Base-by-base conservation (phyloP, 2,113 vertebrate species). In the Damaliscus lunatus region DNA sequence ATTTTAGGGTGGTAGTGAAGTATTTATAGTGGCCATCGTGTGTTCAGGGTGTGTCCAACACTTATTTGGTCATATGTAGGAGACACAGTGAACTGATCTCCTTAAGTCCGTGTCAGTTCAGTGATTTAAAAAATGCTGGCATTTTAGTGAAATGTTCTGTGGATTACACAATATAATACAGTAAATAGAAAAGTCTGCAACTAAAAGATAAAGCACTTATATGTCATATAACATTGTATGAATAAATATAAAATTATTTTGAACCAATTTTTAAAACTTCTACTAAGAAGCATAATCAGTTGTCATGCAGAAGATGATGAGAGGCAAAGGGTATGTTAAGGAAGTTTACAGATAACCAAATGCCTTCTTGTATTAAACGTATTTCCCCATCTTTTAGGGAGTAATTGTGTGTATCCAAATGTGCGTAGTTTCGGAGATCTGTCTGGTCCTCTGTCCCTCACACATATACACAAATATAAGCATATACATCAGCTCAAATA, bases 191-290 rank as follows among this genome's bases (percentile, higher is more conserved):
- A 94, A 96, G 46, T 64, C 90, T 93, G 90, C 40, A 59, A 50
- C 57, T 52, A n/a, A 83, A 57, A 95, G 97, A 91, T 96, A 91
- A 97, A 96, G 59, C 50, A 60, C 60, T 82, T 93, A 48, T 21
- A 84, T 71, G 82, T 86, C 96, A 94, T 29, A 83, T 23, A n/a
- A 33, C 83, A 82, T 87, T 90, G 50, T 57, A 31, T n/a, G 57
- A 71, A 64, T 83, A 94, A 96, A 93, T 67, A 78, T 57, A 36
- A 96, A 94, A 91, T 60, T 64, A 67, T 60, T 93, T 53, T 27
- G 29, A 59, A 81, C n/a, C n/a, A 33, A 17, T 48, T 85, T 87
- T 84, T 78, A 78, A 92, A 96, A 77, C 78, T 93, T 78, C 43
- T 13, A 6, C 67, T 82, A 81, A 29, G 29, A 85, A 27, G 74